Base-by-base conservation (phyloP, 2,113 vertebrate genomes). In the Raphicerus campestris region DNA sequence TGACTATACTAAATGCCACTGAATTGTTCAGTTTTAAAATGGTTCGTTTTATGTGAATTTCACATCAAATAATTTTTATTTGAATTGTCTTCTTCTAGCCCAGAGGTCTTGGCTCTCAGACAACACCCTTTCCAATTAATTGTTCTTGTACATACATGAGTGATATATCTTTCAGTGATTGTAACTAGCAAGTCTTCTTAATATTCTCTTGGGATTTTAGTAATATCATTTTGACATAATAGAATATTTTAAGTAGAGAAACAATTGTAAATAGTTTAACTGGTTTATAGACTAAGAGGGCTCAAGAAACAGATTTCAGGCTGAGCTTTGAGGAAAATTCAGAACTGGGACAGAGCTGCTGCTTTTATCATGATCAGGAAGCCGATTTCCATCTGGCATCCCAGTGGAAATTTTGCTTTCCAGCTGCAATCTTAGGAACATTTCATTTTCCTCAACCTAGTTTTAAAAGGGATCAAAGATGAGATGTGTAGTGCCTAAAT, bases 151-250 rank as follows among this genome's bases (percentile, higher is more conserved):
- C 19, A 30, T 60, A n/a, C 30, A 51, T 61, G 19, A 93, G 7
- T 95, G 80, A 39, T 78, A 88, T 8, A 61, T 55, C 17, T 49
- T 82, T 90, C 30, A 77, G 0, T 85, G 73, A 28, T 96, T 77
- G 75, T 28, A 88, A 20, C 35, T 80, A 85, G 28, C 24, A 56
- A 56, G 47, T 83, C 42, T 49, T 49, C 35, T 60, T 75, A 39
- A 14, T 66, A 63, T 87, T 81, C 56, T 89, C 85, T 78, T 82
- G 17, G 92, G 45, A 90, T 93, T 97, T 96, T 89, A 94, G 39
- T 94, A 75, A 83, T 97, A 66, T 32, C 89, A 73, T 95, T 90
- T 94, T 94, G 63, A 92, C 87, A 28, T 91, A 58, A 91, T 88
- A 73, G 42, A 94, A 28, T 92, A 78, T 90, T 91, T 49, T 26